phyloP scores from a whole-genome alignment of 2,888 invertebrate species.

The Charanyca ferruginea region DNA sequence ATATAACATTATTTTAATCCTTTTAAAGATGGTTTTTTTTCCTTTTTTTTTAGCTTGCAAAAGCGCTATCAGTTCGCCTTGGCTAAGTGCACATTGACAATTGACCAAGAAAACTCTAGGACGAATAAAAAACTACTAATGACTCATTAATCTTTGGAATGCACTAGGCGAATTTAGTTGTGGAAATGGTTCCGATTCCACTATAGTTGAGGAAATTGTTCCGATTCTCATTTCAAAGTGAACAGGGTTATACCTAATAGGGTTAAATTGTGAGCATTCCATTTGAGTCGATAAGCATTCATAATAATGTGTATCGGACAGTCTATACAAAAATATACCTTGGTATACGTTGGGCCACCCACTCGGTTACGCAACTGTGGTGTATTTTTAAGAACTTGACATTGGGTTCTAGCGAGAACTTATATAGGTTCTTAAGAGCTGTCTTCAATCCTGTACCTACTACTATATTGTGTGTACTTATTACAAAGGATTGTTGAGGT shows the following conservation, averaged over 20 bases:
- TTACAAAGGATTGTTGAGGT: too few relatives aligned
- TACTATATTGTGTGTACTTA: too few relatives aligned
- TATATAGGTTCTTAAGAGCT: neutral
- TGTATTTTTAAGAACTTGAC: constrained; percentile 4
- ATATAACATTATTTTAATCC: neutral
- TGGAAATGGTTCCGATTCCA: neutral
- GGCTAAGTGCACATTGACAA: constrained; percentile 23
- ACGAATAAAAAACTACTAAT: constrained; percentile 11
- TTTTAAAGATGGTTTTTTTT: neutral
- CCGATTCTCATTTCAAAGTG: neutral
- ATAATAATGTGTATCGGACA: constrained; percentile 2
- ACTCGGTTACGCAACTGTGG: constrained; percentile 11
- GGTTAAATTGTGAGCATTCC: neutral
- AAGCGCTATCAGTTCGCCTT: constrained; percentile 3
- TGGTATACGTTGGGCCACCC: constrained; percentile 10
- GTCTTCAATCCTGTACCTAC: neutral
- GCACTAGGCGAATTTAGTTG: neutral
- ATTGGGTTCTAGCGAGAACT: constrained; percentile 6
- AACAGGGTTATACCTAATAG: neutral
- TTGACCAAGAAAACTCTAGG: constrained; percentile 4
- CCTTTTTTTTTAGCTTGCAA: constrained; percentile 2
- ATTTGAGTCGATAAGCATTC: neutral
- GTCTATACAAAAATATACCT: constrained; percentile 9
- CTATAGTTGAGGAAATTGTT: neutral
- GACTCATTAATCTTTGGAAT: constrained; percentile 1